Evolutionary conservation across 2,797 vertebrate species (phyloP), one percentile per base, ranked within the genome.

Genomic region (Gorsachius magnificus): DNA sequence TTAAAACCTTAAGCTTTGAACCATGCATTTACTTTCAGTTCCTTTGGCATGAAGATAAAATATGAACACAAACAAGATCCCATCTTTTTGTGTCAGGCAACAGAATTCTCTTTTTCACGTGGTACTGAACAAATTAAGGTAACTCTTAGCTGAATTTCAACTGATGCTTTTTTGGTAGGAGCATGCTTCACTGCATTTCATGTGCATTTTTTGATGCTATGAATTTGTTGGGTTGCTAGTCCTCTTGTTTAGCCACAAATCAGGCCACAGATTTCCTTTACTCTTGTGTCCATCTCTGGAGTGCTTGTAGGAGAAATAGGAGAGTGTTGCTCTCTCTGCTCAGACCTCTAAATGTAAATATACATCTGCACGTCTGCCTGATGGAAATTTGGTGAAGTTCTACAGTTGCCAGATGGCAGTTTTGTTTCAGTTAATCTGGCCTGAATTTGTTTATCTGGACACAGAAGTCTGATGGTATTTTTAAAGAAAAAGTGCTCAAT

Each of bases 361-460:
- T 57, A 11, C 0, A 10, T 61, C 76, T 78, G 70, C 58, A 16
- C 0, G 17, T 82, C 71, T 1, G 6, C 72, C 77, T 72, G 90
- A 65, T 89, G 70, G 83, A 72, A 81, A 70, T 43, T 76, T 6
- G 3, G 11, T 46, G 79, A 36, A 48, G n/a, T 57, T 75, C 82
- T 58, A 36, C 65, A 28, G 11, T 89, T 93, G 85, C 82, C 91
- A 95, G 91, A 72, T 92, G 85, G 74, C 70, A 84, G 16, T 74
- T 96, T 48, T 74, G 57, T 91, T 68, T 86, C 74, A 20, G 33
- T 76, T 88, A 41, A 72, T 90, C 66, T 86, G 70, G 50, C 76
- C 79, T 83, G 91, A 38, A 69, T 90, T 72, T 76, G 7, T 72
- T 86, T 82, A 69, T 66, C 51, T 69, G 74, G 33, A 57, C 63